Conservation (phyloP, 2,113 vertebrate species). For the Serinus canaria region DNA sequence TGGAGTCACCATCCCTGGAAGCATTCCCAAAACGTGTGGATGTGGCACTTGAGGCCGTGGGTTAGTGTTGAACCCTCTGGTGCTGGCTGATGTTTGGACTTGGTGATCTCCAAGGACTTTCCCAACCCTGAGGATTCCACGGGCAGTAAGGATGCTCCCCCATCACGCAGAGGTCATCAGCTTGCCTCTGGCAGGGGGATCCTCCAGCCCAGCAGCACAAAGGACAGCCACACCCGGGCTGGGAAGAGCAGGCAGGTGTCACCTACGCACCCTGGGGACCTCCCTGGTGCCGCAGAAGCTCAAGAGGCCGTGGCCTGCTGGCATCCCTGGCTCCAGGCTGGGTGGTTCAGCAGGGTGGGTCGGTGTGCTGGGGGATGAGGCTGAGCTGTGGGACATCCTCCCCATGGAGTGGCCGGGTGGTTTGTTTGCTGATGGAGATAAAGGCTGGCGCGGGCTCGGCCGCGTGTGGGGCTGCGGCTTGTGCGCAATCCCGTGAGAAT, state of each 20-base stretch:
- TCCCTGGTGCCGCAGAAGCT: accelerated
- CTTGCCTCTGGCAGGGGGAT: neutral
- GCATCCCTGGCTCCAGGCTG: neutral
- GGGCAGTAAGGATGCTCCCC: neutral
- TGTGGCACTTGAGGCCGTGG: neutral
- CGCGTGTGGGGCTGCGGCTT: neutral
- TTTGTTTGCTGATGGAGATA: neutral
- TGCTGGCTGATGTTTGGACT: neutral
- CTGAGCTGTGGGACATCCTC: neutral
- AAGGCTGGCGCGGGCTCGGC: neutral
- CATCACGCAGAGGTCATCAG: accelerated
- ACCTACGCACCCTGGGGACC: accelerated
- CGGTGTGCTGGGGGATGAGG: neutral
- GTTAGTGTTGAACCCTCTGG: neutral
- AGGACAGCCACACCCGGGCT: neutral
- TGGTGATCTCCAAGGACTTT: neutral
- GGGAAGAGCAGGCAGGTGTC: neutral
- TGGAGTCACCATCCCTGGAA: neutral
- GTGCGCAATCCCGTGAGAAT: accelerated
- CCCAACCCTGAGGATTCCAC: neutral
- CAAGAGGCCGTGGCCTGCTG: accelerated
- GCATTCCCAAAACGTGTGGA: neutral
- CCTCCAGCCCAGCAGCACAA: accelerated
- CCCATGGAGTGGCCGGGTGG: accelerated
- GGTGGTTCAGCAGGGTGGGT: accelerated